phyloP scores from a whole-genome alignment of 2,888 invertebrate genomes.

The Caenorhabditis angaria region DNA sequence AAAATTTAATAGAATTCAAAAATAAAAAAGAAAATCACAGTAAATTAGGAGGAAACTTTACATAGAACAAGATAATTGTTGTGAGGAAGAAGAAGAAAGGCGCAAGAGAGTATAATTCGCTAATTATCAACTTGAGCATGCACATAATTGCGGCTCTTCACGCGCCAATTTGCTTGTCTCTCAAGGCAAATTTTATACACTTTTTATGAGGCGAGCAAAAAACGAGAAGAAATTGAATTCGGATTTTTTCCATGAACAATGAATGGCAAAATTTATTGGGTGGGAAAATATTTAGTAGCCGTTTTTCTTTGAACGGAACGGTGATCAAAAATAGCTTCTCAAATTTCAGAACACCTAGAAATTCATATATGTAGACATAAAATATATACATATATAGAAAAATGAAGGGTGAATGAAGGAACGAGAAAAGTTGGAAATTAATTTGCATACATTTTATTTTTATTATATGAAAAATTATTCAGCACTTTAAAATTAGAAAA shows the following conservation, averaged over 20 bases:
- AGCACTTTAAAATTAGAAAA: slow-evolving; percentile 3
- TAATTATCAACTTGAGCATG: slow-evolving; percentile 47
- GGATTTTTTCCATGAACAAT: no score
- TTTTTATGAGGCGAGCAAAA: no score
- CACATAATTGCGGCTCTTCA: slow-evolving; percentile 42
- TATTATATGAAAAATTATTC: no score
- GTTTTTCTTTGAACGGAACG: no score
- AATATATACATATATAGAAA: no score
- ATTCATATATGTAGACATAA: no score
- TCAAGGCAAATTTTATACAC: background rate
- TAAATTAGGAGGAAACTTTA: slow-evolving; percentile 16
- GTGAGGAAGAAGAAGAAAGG: slow-evolving; percentile 18
- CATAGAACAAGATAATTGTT: slow-evolving; percentile 1
- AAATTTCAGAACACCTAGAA: no score
- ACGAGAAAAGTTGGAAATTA: slow-evolving; percentile 6
- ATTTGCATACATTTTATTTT: background rate
- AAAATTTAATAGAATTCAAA: background rate
- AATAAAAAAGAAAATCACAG: background rate
- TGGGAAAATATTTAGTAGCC: no score
- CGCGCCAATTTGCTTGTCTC: slow-evolving; percentile 41
- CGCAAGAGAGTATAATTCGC: slow-evolving; percentile 29
- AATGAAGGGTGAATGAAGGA: background rate
- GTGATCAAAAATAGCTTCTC: no score
- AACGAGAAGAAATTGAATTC: no score
- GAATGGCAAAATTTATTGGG: no score